Evolutionary conservation across 2,888 invertebrate species (phyloP).

Genomic region (Diabrotica balteata): DNA sequence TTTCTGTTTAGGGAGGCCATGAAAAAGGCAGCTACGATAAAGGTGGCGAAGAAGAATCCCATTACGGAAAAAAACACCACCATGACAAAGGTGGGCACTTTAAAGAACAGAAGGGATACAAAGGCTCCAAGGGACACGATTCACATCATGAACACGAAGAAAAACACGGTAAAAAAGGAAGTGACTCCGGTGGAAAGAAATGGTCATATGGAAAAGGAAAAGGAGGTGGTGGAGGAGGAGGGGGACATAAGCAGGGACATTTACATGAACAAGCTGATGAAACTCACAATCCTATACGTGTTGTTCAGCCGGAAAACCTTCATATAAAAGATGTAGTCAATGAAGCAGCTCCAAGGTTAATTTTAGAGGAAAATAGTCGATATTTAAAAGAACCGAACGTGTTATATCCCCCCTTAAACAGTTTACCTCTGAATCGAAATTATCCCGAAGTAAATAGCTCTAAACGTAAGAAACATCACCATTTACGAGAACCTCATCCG

Average conservation of each 20-base stretch:
- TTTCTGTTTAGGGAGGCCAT: slow-evolving; percentile 63
- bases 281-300: slow-evolving; percentile 4
- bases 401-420: slow-evolving; percentile 10
- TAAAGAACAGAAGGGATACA: slow-evolving; percentile 67
- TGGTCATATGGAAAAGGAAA: slow-evolving; percentile 58
- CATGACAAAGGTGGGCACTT: slow-evolving; percentile 66
- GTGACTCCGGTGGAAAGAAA: slow-evolving; percentile 62
- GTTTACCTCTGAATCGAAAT: not conserved
- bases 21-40: slow-evolving; percentile 65
- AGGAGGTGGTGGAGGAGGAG: slow-evolving; percentile 34
- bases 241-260: slow-evolving; percentile 30
- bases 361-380: slow-evolving; percentile 1
- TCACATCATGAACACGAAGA: slow-evolving; percentile 63
- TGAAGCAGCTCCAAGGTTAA: not conserved
- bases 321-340: not conserved
- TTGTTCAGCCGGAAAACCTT: not conserved
- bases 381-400: slow-evolving; percentile 1
- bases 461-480: not conserved
- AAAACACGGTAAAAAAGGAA: slow-evolving; percentile 61
- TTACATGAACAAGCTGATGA: slow-evolving; percentile 15
- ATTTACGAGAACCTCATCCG: not conserved
- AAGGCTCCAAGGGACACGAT: slow-evolving; percentile 65
- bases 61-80: slow-evolving; percentile 50
- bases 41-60: slow-evolving; percentile 61
- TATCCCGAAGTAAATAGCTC: not conserved